Conservation (phyloP, 2,888 invertebrate genomes). For the Helleia helle region DNA sequence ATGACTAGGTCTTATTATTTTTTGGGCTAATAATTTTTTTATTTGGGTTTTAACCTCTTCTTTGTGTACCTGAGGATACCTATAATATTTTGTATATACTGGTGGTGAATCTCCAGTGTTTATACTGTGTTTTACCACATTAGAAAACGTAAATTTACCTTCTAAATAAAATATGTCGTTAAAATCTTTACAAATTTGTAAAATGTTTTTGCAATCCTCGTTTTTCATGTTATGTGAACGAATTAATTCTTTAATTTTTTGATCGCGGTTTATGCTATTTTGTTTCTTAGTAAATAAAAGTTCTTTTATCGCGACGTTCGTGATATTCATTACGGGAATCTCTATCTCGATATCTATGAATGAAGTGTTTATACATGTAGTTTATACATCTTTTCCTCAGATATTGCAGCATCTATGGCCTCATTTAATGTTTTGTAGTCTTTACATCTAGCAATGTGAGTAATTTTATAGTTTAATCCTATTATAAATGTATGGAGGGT, state of each 20-base stretch:
- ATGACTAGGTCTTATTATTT: constrained; percentile 22
- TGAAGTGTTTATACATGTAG: no score
- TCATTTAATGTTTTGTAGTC: constrained; percentile 7
- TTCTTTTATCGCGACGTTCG: no score
- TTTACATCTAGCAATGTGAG: constrained; percentile 11
- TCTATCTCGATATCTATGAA: no score
- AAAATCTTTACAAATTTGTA: no score
- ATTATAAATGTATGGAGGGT: constrained; percentile 6
- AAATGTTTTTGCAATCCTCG: no score
- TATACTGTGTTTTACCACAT: constrained; percentile 25
- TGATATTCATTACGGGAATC: no score
- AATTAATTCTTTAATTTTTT: no score
- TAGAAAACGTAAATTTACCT: constrained; percentile 22
- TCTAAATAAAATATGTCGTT: constrained; percentile 22
- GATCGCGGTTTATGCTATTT: no score
- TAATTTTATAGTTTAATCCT: constrained; percentile 4
- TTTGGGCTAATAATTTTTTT: constrained; percentile 22
- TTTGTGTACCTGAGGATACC: constrained; percentile 27
- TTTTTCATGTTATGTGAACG: no score
- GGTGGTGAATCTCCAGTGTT: constrained; percentile 24
- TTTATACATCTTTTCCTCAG: constrained; percentile 13
- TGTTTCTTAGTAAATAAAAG: no score
- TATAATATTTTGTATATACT: constrained; percentile 27
- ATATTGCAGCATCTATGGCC: constrained; percentile 10
- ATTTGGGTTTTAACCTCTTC: constrained; percentile 26